These are phyloP conservation scores for Agonopterix subpropinquella DNA, from an alignment of 2,888 invertebrate species.

Conservation along the genomic window DNA sequence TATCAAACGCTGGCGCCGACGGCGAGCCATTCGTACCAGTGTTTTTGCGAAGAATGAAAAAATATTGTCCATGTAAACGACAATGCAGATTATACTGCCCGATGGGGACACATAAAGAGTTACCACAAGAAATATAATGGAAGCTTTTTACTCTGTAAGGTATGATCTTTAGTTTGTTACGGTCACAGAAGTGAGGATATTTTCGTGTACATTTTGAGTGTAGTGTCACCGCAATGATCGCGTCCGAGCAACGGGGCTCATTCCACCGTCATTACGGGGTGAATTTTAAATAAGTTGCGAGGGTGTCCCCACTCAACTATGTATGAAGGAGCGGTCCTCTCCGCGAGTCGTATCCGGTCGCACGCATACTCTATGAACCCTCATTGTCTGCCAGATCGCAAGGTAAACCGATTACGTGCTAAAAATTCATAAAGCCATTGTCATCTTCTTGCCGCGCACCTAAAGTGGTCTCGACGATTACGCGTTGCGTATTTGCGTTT, in stretches of 20 bases:
- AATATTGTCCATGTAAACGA: slow-evolving; percentile 59
- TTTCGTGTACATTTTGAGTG: not conserved
- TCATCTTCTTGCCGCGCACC: slow-evolving; percentile 42
- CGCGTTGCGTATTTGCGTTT: slow-evolving; percentile 21
- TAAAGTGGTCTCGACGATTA: slow-evolving; percentile 42
- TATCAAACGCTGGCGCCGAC: slow-evolving; percentile 43
- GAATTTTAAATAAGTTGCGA: slow-evolving; percentile 61
- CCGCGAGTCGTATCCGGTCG: slow-evolving; percentile 49
- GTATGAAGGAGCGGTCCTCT: slow-evolving; percentile 59
- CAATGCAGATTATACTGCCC: slow-evolving; percentile 62
- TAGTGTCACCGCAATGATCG: slow-evolving; percentile 31
- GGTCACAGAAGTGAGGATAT: not conserved
- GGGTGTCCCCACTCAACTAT: slow-evolving; percentile 60
- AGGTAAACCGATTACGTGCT: slow-evolving; percentile 64
- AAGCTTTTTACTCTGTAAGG: slow-evolving; percentile 31
- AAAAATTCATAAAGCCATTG: slow-evolving; percentile 65
- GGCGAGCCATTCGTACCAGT: slow-evolving; percentile 39
- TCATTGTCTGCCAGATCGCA: slow-evolving; percentile 53
- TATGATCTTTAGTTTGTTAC: slow-evolving; percentile 21
- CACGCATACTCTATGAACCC: slow-evolving; percentile 52
- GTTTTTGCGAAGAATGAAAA: slow-evolving; percentile 56
- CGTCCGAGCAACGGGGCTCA: slow-evolving; percentile 48
- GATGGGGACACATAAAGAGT: slow-evolving; percentile 52
- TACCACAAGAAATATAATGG: slow-evolving; percentile 44
- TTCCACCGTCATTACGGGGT: slow-evolving; percentile 55